A percentile compares a stretch with the other conserved stretches of the same genome.
phyloP scores from a whole-genome alignment of 2,797 vertebrate genomes.

The Rhyacichthys aspro region DNA sequence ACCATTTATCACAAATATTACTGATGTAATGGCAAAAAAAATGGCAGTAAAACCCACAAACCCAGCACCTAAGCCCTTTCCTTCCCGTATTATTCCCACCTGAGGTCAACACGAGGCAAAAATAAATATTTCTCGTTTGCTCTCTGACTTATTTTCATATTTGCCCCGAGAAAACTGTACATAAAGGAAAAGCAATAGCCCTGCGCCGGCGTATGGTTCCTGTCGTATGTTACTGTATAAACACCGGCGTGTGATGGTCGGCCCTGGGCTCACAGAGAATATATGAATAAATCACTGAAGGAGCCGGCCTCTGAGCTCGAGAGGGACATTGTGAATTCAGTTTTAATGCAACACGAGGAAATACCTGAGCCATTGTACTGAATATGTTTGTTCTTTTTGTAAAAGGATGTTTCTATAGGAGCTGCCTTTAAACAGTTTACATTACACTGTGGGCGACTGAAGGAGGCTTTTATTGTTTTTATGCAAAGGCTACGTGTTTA shows the following conservation, averaged over 20 bases:
- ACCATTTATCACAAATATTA: neutral
- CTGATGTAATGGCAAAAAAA: too few relatives aligned
- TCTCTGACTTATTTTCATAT: slow-evolving; percentile 16
- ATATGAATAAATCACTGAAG: slow-evolving; percentile 60
- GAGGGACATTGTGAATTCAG: slow-evolving; percentile 28
- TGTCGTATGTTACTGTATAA: slow-evolving; percentile 27
- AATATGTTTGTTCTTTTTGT: slow-evolving; percentile 3
- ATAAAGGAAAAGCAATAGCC: slow-evolving; percentile 32
- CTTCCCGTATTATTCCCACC: slow-evolving; percentile 5
- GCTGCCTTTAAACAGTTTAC: too few relatives aligned
- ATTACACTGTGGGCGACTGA: too few relatives aligned
- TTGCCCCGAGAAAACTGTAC: slow-evolving; percentile 9
- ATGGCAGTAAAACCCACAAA: too few relatives aligned
- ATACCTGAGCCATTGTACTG: neutral
- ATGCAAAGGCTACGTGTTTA: too few relatives aligned
- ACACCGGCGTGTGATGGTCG: slow-evolving; percentile 33
- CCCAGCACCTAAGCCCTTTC: too few relatives aligned
- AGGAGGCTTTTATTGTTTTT: too few relatives aligned
- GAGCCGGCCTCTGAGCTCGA: slow-evolving; percentile 21
- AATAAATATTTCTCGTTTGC: slow-evolving; percentile 13
- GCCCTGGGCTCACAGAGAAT: slow-evolving; percentile 41
- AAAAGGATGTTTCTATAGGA: too few relatives aligned
- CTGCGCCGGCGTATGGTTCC: slow-evolving; percentile 20
- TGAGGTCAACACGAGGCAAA: neutral
- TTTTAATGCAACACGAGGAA: slow-evolving; percentile 30